Evolutionary conservation across 2,797 vertebrate genomes (phyloP).

Genomic region (Mycteria americana): DNA sequence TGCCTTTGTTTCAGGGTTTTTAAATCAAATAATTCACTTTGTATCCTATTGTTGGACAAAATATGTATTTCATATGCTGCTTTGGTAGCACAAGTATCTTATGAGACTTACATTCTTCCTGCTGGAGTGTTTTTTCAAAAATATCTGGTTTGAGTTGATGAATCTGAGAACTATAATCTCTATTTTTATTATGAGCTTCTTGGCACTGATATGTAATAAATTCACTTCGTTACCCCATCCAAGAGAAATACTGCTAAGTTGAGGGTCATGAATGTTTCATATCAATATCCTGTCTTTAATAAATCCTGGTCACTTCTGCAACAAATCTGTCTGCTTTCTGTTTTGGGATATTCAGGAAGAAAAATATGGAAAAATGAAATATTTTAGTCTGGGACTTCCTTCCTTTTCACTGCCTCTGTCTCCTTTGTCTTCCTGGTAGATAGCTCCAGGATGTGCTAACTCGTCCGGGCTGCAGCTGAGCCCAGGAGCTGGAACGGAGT

Average conservation of each 20-base stretch:
- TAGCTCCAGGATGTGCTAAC: not conserved
- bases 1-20: conserved; percentile 15
- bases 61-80: conserved; percentile 36
- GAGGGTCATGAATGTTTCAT: conserved; percentile 48
- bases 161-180: conserved; percentile 56
- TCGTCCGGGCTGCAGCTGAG: not conserved
- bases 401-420: conserved; percentile 10
- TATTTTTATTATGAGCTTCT: conserved; percentile 57
- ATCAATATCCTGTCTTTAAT: conserved; percentile 62
- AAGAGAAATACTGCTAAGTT: conserved; percentile 58
- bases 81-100: conserved; percentile 14
- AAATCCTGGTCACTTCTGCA: conserved; percentile 54
- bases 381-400: not conserved
- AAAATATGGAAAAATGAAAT: conserved; percentile 9
- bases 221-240: conserved; percentile 27
- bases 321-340: conserved; percentile 39
- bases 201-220: conserved; percentile 49
- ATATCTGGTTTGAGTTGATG: conserved; percentile 58
- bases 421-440: conserved; percentile 1
- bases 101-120: conserved; percentile 34
- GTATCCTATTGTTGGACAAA: conserved; percentile 33
- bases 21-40: not conserved
- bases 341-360: conserved; percentile 6
- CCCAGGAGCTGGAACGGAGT: accelerated
- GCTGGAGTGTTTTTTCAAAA: conserved; percentile 39